Percentiles rank a stretch among this genome's conserved stretches.
Conservation (phyloP, 2,888 invertebrate species). For the Agonopterix arenella region DNA sequence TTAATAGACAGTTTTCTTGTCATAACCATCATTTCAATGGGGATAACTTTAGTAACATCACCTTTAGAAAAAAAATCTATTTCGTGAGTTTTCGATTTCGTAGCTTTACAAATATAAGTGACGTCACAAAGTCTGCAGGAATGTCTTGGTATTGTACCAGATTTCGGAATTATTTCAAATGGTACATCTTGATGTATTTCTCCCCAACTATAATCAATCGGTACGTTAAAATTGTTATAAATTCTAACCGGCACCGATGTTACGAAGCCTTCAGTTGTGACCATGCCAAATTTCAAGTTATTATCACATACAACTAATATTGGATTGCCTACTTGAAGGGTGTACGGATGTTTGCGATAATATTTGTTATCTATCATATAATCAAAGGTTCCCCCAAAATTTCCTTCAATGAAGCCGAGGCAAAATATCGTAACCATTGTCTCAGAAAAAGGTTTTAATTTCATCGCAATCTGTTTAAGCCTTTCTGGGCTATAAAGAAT, state of each 20-base stretch:
- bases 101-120: slow-evolving; percentile 41
- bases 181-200: slow-evolving; percentile 45
- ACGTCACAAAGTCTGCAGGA: slow-evolving; percentile 54
- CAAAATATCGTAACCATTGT: slow-evolving; percentile 36
- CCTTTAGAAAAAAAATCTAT: slow-evolving; percentile 41
- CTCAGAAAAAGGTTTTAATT: slow-evolving; percentile 34
- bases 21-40: slow-evolving; percentile 49
- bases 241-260: slow-evolving; percentile 55
- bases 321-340: slow-evolving; percentile 42
- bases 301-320: slow-evolving; percentile 43
- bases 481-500: slow-evolving; percentile 44
- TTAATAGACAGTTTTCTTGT: slow-evolving; percentile 60
- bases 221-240: slow-evolving; percentile 50
- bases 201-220: slow-evolving; percentile 47
- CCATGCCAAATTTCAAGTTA: slow-evolving; percentile 64
- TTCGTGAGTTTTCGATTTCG: slow-evolving; percentile 58
- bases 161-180: slow-evolving; percentile 50
- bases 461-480: slow-evolving; percentile 24
- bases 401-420: slow-evolving; percentile 38
- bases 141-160: slow-evolving; percentile 44
- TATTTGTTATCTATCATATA: slow-evolving; percentile 50
- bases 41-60: slow-evolving; percentile 24
- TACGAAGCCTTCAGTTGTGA: slow-evolving; percentile 51
- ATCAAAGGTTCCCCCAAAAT: slow-evolving; percentile 36
- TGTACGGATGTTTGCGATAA: slow-evolving; percentile 43